phyloP scores from a whole-genome alignment of 2,113 vertebrate species.

The Phalacrocorax pelagicus region DNA sequence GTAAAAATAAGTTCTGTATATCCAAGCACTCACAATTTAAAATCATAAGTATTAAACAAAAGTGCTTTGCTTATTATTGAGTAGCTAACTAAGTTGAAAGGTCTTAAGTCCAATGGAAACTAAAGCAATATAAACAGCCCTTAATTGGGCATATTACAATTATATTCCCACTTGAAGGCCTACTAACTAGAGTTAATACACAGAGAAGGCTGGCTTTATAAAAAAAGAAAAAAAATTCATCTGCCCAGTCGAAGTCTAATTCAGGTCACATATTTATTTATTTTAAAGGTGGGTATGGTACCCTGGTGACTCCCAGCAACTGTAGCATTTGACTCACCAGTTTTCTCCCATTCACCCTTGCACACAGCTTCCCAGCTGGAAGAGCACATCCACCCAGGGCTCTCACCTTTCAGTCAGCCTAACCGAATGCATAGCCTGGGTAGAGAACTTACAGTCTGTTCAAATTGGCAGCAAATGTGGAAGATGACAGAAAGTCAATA shows the following conservation, averaged over 20 bases:
- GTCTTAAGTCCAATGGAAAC: neutral
- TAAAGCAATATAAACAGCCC: neutral
- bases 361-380: rapidly evolving
- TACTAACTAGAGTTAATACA: neutral
- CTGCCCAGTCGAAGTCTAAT: neutral
- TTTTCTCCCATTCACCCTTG: neutral
- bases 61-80: neutral
- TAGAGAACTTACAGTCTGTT: neutral
- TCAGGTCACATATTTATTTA: neutral
- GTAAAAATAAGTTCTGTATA: neutral
- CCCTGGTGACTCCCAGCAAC: neutral
- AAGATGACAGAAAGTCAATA: neutral
- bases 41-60: neutral
- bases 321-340: neutral
- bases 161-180: neutral
- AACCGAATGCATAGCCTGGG: neutral
- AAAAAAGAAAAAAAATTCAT: neutral
- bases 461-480: rapidly evolving
- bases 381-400: neutral
- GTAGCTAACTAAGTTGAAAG: neutral
- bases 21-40: neutral
- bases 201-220: neutral
- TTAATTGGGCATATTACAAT: neutral
- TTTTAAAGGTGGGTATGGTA: neutral
- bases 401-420: neutral